These are phyloP conservation scores for Himalopsyche anomala DNA, from an alignment of 2,888 invertebrate species.

Conservation along the genomic window DNA sequence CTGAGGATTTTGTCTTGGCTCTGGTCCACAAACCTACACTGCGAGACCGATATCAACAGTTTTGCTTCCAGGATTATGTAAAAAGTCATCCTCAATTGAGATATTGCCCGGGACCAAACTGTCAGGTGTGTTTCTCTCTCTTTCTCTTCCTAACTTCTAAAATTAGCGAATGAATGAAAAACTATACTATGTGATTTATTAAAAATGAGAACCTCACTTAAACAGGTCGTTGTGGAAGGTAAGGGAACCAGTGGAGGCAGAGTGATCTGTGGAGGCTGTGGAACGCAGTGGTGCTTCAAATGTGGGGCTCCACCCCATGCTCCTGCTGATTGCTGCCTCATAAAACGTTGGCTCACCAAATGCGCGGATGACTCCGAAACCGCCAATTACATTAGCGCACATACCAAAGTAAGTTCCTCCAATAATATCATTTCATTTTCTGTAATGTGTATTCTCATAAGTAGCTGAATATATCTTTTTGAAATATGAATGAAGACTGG, in stretches of 20 bases:
- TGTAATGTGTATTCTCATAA: neutral
- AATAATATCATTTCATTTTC: neutral
- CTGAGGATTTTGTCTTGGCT: conserved; percentile 95
- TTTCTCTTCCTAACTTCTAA: neutral
- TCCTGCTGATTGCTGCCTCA: conserved; percentile 96
- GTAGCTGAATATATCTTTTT: too few relatives aligned
- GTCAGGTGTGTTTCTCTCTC: conserved; percentile 79
- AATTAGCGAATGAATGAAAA: neutral
- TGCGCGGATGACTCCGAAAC: conserved; percentile 99
- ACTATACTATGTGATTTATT: neutral
- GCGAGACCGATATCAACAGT: conserved; percentile 95
- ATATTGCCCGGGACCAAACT: conserved; percentile 98
- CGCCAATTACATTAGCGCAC: conserved; percentile 99
- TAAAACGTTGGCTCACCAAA: conserved; percentile 98
- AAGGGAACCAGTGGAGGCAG: conserved; percentile 89
- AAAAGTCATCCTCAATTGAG: conserved; percentile 93
- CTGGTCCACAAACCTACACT: conserved; percentile 88
- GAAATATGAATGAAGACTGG: too few relatives aligned
- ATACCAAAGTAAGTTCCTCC: conserved; percentile 88
- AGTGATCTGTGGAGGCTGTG: conserved; percentile 92
- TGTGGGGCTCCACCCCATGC: conserved; percentile 99
- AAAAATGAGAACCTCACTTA: neutral
- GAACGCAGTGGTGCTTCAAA: conserved; percentile 93
- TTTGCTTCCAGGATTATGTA: conserved; percentile 97
- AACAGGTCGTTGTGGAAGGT: conserved; percentile 87